Conservation (phyloP, 64 coral and sea anemone species). For the Anthopleura sola region DNA sequence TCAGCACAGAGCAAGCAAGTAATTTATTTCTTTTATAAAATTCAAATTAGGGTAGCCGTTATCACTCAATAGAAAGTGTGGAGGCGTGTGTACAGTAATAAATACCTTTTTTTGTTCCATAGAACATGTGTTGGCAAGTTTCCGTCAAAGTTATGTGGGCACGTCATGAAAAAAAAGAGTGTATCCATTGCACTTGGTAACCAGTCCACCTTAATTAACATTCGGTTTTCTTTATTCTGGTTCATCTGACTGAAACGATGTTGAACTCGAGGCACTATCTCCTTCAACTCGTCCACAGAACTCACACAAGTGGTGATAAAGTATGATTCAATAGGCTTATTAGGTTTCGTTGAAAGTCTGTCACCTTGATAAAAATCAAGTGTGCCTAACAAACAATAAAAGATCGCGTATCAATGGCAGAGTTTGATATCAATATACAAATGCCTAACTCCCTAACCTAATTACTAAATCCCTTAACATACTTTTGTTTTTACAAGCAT, state of each 20-base stretch:
- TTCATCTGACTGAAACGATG: constrained; percentile 52
- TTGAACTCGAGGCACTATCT: constrained; percentile 57
- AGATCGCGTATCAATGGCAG: too few relatives aligned
- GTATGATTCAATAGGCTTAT: constrained; percentile 40
- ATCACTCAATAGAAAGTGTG: not conserved
- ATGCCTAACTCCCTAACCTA: too few relatives aligned
- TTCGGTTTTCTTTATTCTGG: constrained; percentile 76
- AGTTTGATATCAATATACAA: too few relatives aligned
- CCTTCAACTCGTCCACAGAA: constrained; percentile 58
- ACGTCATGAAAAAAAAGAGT: constrained; percentile 76
- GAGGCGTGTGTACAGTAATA: not conserved
- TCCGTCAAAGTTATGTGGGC: constrained; percentile 24
- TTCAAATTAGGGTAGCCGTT: too few relatives aligned
- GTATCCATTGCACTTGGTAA: constrained; percentile 55
- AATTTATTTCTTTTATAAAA: too few relatives aligned
- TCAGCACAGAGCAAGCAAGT: not conserved
- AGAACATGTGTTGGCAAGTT: not conserved
- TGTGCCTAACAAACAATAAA: not conserved
- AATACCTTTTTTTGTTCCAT: not conserved
- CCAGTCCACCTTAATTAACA: constrained; percentile 62
- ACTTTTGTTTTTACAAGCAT: constrained; percentile 23
- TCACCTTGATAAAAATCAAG: not conserved
- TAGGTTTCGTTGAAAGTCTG: not conserved
- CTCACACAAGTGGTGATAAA: constrained; percentile 73
- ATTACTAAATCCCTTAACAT: not conserved